Base-by-base conservation (phyloP, 1,140 invertebrate genomes). In the Drosophila ohnishii region DNA sequence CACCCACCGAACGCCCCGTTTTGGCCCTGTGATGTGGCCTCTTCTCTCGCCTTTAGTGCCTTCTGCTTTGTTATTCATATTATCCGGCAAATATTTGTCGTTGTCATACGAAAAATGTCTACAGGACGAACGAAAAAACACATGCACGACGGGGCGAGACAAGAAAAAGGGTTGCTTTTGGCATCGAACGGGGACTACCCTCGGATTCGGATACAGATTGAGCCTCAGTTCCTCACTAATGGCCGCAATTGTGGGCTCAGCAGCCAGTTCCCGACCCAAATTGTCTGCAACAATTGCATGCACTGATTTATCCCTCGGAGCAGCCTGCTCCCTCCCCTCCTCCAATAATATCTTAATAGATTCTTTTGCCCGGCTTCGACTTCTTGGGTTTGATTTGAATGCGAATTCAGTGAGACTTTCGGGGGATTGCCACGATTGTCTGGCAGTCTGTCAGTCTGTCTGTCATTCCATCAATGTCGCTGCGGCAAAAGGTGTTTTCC, bases 41-140 rank as follows among this genome's bases (percentile, higher is more conserved):
- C 73, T 69, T 74, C 66, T 53, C 58, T 78, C 69, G 60, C 60
- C 51, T 73, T 42, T n/a, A 40, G 28, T 55, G 65, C 69, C 58
- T 66, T 58, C 56, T 71, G 78, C 86, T 75, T 87, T 87, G 84
- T 87, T 87, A 87, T 87, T 88, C 84, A 87, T 87, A 87, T 87
- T 87, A 87, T 87, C 84, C 84, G 76, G 84, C 84, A 87, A 87
- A 87, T 87, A 87, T 87, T 87, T 87, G 84, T 84, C 84, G 84
- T 80, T 87, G 84, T 87, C 84, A 88, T 80, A 86, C 75, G 79
- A 83, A 87, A 87, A 88, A 87, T 82, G 82, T 86, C 78, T 79
- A 82, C 82, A 66, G 76, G 78, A 78, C 39, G 55, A 73, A 45
- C 35, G 32, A 16, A 35, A 48, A 32, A 59, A n/a, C 40, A 61